Base-by-base conservation (phyloP, 2,888 invertebrate genomes). In the Leptinotarsa tumamoca region DNA sequence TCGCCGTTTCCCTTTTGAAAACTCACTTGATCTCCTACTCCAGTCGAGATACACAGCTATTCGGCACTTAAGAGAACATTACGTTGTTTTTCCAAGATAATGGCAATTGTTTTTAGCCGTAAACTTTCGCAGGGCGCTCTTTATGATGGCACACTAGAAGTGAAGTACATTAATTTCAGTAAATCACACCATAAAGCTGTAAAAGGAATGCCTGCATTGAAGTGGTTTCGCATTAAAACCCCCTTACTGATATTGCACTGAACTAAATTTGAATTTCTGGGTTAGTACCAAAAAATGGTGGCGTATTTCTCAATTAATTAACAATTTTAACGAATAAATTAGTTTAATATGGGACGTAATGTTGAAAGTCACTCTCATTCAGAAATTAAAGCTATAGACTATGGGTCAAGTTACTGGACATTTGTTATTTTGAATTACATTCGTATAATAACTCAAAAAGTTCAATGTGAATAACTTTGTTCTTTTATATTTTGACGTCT, bases 61-160 rank as follows among this genome's bases (percentile, higher is more conserved):
- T 71, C 78, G 71, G 72, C 78, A 78, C 79, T 78, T 76, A 79
- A 75, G 75, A 76, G 78, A 72, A 76, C 80, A 80, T 80, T 80
- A 80, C 75, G 78, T 76, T 80, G 78, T 78, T 80, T 80, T 78
- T 77, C 74, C 73, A 61, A 68, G 68, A 75, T 80, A 78, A 80
- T 77, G 74, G 78, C 80, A 76, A 80, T 80, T 80, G 80, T 80
- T 80, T 78, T 80, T 73, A 68, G 74, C 71, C 75, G 77, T 80
- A 78, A 78, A 78, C 68, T 78, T 72, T 52, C 68, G 68, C 75
- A 71, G 61, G 58, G 72, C 56, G 51, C 71, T 76, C 77, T 76
- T 78, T 74, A 78, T 74, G 71, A 76, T 61, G 69, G 71, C 67
- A 66, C 33, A 68, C 69, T 66, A 56, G 43, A 67, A 71, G 71